phyloP scores from a whole-genome alignment of 2,113 vertebrate species.

The Percina caprodes region DNA sequence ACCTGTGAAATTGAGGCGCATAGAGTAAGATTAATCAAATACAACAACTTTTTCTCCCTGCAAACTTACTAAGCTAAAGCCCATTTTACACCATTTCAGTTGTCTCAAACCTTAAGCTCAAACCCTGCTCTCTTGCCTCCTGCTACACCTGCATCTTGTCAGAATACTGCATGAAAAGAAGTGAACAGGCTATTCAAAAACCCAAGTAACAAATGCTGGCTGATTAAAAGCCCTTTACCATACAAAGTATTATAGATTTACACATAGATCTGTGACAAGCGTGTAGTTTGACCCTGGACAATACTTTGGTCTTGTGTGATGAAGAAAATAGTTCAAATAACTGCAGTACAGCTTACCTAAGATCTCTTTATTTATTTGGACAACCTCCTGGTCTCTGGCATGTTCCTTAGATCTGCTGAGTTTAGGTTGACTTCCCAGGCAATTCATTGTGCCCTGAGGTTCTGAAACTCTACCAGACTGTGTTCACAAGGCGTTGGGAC shows the following conservation, averaged over 20 bases:
- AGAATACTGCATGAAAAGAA: background rate
- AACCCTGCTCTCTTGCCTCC: background rate
- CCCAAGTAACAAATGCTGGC: background rate
- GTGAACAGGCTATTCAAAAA: background rate
- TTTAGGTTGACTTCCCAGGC: conserved; percentile 59
- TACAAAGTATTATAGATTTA: background rate
- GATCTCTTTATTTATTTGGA: conserved; percentile 64
- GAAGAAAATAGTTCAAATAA: background rate
- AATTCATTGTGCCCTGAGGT: conserved; percentile 70
- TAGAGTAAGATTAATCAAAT: background rate
- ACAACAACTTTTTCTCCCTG: background rate
- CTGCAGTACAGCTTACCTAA: conserved; percentile 73
- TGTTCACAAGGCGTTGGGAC: background rate
- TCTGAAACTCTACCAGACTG: background rate
- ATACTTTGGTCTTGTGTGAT: background rate
- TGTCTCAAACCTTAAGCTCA: background rate
- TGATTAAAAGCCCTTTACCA: background rate
- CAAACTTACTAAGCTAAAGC: background rate
- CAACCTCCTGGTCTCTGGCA: conserved; percentile 43
- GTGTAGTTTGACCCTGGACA: background rate
- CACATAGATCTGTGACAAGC: background rate
- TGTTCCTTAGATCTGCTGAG: conserved; percentile 75
- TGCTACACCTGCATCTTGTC: background rate
- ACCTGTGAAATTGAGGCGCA: conserved; percentile 75
- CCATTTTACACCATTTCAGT: background rate